Percentiles rank a stretch among this genome's conserved stretches.
Conservation (phyloP, 1,140 invertebrate species). For the Anthonomus grandis region DNA sequence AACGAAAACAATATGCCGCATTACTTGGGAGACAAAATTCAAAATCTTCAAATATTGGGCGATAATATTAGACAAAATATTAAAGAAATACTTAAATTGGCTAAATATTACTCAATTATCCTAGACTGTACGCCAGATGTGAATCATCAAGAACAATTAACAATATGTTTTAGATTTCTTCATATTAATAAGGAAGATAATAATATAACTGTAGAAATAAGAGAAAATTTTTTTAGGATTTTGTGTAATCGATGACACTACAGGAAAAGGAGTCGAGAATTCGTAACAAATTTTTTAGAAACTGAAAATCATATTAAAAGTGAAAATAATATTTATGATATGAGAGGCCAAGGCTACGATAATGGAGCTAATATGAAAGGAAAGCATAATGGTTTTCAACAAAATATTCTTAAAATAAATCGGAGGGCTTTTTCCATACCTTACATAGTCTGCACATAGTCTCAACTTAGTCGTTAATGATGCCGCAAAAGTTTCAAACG, state of each 20-base stretch:
- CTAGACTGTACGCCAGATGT: no score
- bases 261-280: conserved; percentile 12
- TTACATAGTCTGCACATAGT: conserved; percentile 34
- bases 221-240: conserved; percentile 32
- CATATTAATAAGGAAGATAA: no score
- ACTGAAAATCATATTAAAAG: no score
- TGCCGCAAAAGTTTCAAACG: conserved; percentile 21
- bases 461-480: conserved; percentile 37
- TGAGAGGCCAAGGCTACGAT: conserved; percentile 45
- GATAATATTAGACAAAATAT: conserved; percentile 29
- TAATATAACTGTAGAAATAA: no score
- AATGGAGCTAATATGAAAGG: no score
- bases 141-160: no score
- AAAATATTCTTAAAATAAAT: conserved; percentile 27
- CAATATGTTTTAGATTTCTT: no score
- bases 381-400: conserved; percentile 36
- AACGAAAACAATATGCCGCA: no score
- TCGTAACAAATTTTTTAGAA: conserved; percentile 5
- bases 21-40: no score
- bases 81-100: conserved; percentile 7
- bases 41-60: no score
- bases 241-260: conserved; percentile 14
- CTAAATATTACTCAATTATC: no score
- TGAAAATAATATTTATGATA: conserved; percentile 19
- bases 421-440: conserved; percentile 30